Base-by-base conservation (phyloP, 2,888 invertebrate species). In the Patella depressa region DNA sequence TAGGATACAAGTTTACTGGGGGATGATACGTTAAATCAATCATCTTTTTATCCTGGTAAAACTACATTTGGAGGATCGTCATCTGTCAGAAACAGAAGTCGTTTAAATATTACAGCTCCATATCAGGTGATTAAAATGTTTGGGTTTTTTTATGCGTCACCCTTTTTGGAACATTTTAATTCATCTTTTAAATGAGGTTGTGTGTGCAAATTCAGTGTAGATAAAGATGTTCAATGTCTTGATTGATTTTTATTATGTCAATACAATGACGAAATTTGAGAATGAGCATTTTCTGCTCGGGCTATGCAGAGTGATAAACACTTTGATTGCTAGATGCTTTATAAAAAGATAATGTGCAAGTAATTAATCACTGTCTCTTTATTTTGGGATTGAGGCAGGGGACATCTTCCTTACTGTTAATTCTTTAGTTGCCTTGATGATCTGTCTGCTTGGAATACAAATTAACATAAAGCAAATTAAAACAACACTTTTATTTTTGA, bases 1-100 rank as follows among this genome's bases (percentile, higher is more conserved):
- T 73, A 79, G 73, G 74, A 79, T 73, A 80, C 80, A 19, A 77
- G 82, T 3, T 83, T 85, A 9, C 19, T 84, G 12, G 78, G 84
- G 54, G 83, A 82, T 45, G 83, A 83, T 19, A 84, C 83, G 78
- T 83, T 84, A 24, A 81, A 84, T 72, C 85, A 86, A 55, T 88
- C 88, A 4, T 79, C 85, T 45, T 88, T 86, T 77, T 92, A 91
- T 78, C 85, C 89, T 53, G 90, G 91, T 12, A 90, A 87, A 79
- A 90, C 91, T 7, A 82, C 86, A 1, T 91, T 86, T 86, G 91
- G 91, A 73, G 91, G 91, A 45, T 88, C 90, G 53, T 86, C 90
- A 12, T 84, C 88, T 1, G 81, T 84, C 19, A 83, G 87, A 74
- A 85, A 82, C 73, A 73, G 77, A 24, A 65, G 24, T 65, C 84